Base-by-base conservation (phyloP, 1,140 invertebrate genomes). In the Eumaeus atala region DNA sequence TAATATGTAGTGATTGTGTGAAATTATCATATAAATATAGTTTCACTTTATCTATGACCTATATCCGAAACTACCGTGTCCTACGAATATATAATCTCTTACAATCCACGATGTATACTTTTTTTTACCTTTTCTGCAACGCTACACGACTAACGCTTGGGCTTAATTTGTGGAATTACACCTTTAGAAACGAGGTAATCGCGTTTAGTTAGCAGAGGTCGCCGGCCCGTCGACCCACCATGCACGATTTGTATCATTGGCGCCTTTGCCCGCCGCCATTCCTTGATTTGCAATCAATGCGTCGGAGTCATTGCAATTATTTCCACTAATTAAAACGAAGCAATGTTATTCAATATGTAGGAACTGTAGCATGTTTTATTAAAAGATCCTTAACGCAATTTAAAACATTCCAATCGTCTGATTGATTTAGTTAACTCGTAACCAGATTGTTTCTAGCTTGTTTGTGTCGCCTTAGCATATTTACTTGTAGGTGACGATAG, bases 201-300 rank as follows among this genome's bases (percentile, higher is more conserved):
- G 63, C 65, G 59, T 62, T 55, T 59, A 69, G 62, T 62, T 65
- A 65, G 52, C 64, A 59, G 66, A 54, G 75, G 78, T 82, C 76
- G 67, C 61, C 72, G 75, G 72, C 74, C 74, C 74, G 65, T 67
- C 71, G 70, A 70, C 70, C 70, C 65, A 28, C 21, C 21, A 28
- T 28, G 40, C 14, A 44, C 40, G 40, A 44, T 82, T 64, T 48
- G 62, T 78, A 79, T 77, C 79, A 70, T 72, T 74, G 74, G 77
- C 75, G 79, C 77, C 76, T 77, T 28, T 66, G 71, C 67, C 63
- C 66, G 65, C 60, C 64, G 67, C 69, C 66, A 69, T 67, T 66
- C 60, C 59, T 60, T 64, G 66, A 79, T 75, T 80, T 72, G 73
- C 63, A 74, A 68, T 71, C 67, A 76, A 73, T 78, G 70, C 70